Base-by-base conservation (phyloP, 1,140 invertebrate species). In the Cherax destructor region DNA sequence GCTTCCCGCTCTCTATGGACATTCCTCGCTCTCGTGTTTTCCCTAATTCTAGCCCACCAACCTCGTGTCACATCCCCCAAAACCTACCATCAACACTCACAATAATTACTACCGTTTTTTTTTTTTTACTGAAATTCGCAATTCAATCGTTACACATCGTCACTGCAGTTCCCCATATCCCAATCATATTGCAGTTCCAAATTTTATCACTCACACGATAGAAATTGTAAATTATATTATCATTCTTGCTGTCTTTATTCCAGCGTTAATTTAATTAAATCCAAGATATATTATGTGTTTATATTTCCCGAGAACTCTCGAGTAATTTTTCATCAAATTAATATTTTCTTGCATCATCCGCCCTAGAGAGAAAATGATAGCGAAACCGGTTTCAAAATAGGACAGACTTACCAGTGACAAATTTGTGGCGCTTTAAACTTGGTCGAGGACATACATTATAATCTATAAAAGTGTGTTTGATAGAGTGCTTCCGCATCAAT, bases 401-500 rank as follows among this genome's bases (percentile, higher is more conserved):
- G 13, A n/a, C 41, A 80, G 72, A 80, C 78, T 69, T 49, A 49
- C 21, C 78, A 16, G 61, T 84, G 88, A 90, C 80, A 78, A 78
- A 90, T 84, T 84, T 83, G 81, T 49, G 49, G n/a, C 74, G 80
- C 61, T 84, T 84, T 84, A 83, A 84, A 78, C 72, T 59, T 90
- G 49, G 65, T 81, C 69, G 56, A 21, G 81, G 30, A 81, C 80
- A 90, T 90, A 78, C 56, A 84, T 90, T 84, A 90, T 69, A 49
- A 78, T 47, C 88, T 18, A 16, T 50, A 84, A 90, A 90, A 90
- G 50, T 52, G 80, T 21, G 59, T 84, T 84, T 90, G 88, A 90
- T 90, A 72, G 81, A 90, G 88, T 84, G 88, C 88, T 84, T 30
- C 69, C 50, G 72, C 81, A 90, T 90, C 88, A 77, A 83, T 90